These are phyloP conservation scores for Scaeva pyrastri DNA, from an alignment of 2,888 invertebrate species.

Conservation along the genomic window DNA sequence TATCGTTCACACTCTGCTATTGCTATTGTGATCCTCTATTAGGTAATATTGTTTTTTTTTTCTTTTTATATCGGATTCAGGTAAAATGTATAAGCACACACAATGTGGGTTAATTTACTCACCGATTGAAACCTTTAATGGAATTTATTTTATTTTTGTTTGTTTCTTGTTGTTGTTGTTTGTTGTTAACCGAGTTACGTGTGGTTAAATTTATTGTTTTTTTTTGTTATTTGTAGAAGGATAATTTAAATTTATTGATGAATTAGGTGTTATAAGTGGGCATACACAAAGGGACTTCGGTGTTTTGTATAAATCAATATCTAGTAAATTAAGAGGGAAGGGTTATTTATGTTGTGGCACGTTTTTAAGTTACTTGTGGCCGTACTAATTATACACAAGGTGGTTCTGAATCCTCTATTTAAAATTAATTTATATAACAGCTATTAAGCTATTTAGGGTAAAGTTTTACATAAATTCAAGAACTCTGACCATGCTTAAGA, in stretches of 20 bases:
- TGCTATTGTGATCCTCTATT: conserved; percentile 25
- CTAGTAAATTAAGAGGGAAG: too few species aligned
- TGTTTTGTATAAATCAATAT: too few species aligned
- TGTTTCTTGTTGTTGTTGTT: neutral
- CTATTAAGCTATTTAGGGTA: too few species aligned
- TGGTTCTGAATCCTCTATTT: too few species aligned
- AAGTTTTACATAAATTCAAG: too few species aligned
- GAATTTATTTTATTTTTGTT: conserved; percentile 7
- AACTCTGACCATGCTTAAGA: too few species aligned
- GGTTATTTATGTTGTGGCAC: too few species aligned
- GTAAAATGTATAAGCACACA: conserved; percentile 41
- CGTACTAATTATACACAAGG: too few species aligned
- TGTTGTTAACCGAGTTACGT: conserved; percentile 29
- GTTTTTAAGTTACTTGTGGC: too few species aligned
- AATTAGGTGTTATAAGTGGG: conserved; percentile 41
- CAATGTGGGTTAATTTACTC: conserved; percentile 72
- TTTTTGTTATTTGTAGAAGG: conserved; percentile 4
- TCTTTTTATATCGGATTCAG: conserved; percentile 1
- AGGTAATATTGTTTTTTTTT: conserved; percentile 18
- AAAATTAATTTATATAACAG: too few species aligned
- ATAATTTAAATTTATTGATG: conserved; percentile 39
- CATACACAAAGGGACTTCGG: neutral
- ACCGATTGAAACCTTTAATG: conserved; percentile 45
- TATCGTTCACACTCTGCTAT: conserved; percentile 46
- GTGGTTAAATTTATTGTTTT: conserved; percentile 40